Percentiles rank a stretch among this genome's conserved stretches.
phyloP scores from a whole-genome alignment of 1,140 invertebrate genomes.

The Oryctes rhinoceros region DNA sequence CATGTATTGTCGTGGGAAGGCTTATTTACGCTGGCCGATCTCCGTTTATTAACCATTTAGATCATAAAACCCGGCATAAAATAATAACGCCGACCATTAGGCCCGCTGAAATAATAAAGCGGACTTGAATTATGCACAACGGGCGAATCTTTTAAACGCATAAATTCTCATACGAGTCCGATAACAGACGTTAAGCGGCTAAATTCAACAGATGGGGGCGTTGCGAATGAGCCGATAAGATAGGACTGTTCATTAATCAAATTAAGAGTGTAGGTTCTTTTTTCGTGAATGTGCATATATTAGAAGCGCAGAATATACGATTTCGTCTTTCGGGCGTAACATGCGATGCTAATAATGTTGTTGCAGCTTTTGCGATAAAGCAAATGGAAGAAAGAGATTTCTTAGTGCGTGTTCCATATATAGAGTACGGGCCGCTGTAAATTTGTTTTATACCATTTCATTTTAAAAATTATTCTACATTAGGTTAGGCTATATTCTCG shows the following conservation, averaged over 20 bases:
- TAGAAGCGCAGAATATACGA: no score
- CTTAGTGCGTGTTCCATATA: no score
- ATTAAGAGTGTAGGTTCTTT: slow-evolving; percentile 18
- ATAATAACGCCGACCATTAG: slow-evolving; percentile 30
- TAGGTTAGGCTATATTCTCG: no score
- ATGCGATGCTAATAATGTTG: no score
- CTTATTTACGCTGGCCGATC: slow-evolving; percentile 5
- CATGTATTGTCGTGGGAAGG: slow-evolving; percentile 18
- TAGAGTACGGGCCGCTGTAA: no score
- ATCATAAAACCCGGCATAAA: slow-evolving; percentile 16
- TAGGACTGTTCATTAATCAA: slow-evolving; percentile 19
- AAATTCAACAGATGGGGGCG: slow-evolving; percentile 34
- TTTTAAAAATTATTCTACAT: no score
- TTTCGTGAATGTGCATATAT: background rate
- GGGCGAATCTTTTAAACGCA: slow-evolving; percentile 32
- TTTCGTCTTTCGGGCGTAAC: no score
- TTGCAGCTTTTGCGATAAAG: no score
- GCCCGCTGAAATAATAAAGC: slow-evolving; percentile 28
- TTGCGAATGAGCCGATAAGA: slow-evolving; percentile 3
- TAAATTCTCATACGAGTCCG: slow-evolving; percentile 28
- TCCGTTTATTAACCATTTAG: slow-evolving; percentile 28
- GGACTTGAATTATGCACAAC: slow-evolving; percentile 25
- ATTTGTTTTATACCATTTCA: no score
- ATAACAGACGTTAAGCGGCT: slow-evolving; percentile 23
- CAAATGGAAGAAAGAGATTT: no score